Conservation (phyloP, 2,113 vertebrate species). For the Indri indri region DNA sequence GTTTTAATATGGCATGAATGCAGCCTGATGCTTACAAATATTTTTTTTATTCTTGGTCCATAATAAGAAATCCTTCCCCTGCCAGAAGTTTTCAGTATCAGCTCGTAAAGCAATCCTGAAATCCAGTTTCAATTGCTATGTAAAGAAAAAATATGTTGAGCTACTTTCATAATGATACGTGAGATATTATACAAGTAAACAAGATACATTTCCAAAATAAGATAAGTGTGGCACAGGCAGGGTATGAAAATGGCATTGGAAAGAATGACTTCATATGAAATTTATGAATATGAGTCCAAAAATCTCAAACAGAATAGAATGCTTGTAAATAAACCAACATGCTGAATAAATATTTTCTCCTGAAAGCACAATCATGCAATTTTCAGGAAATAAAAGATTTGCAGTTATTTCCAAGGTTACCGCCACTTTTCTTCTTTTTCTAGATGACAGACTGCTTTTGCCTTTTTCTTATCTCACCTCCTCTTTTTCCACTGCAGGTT, state of each 20-base stretch:
- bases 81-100: neutral
- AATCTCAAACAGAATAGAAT: neutral
- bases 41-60: neutral
- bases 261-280: neutral
- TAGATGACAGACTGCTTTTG: neutral
- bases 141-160: neutral
- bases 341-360: neutral
- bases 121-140: neutral
- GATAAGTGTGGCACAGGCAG: neutral
- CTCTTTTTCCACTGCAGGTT: neutral
- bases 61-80: rapidly evolving
- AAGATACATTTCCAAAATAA: neutral
- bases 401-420: neutral
- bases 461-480: neutral
- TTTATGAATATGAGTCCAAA: neutral
- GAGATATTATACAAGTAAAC: neutral
- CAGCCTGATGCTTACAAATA: neutral
- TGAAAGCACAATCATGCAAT: neutral
- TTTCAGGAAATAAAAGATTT: neutral
- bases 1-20: neutral
- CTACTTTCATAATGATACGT: neutral
- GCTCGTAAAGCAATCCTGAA: neutral
- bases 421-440: neutral
- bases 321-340: neutral
- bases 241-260: neutral